Evolutionary conservation across 1,140 invertebrate species (phyloP).

Genomic region (Drosophila rufa): DNA sequence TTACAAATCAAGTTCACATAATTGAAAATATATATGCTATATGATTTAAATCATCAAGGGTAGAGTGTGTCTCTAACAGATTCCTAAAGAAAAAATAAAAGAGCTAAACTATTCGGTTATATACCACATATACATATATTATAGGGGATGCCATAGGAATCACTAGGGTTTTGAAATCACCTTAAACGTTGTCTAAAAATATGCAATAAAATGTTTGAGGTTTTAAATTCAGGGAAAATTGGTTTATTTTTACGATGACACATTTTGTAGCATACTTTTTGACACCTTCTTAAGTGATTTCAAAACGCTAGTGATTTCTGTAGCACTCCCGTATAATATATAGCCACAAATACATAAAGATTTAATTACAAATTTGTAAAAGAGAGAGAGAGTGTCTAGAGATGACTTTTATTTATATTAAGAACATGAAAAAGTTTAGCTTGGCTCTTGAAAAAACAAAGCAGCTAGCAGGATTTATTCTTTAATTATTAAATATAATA

Average conservation of each 20-base stretch:
- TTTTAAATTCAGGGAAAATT: too few species aligned
- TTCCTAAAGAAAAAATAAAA: not conserved
- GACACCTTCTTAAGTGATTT: too few species aligned
- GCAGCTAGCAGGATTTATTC: not conserved
- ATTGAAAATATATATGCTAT: constrained; percentile 23
- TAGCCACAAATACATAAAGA: not conserved
- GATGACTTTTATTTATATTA: not conserved
- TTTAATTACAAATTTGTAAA: not conserved
- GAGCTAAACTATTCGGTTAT: not conserved
- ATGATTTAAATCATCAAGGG: constrained; percentile 12
- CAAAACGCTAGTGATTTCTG: too few species aligned
- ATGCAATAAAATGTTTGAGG: too few species aligned
- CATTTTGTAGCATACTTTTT: too few species aligned
- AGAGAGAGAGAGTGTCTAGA: not conserved
- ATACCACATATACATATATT: not conserved
- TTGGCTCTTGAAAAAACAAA: not conserved
- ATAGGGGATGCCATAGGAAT: too few species aligned
- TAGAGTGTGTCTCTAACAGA: constrained; percentile 2
- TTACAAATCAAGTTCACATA: constrained; percentile 51
- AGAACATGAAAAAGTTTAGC: not conserved
- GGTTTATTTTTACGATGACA: too few species aligned
- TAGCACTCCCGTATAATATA: not conserved
- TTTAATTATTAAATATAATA: not conserved
- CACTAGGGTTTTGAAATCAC: too few species aligned
- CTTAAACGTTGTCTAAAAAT: too few species aligned